Conservation (phyloP, 2,888 invertebrate genomes). For the Athripsodes cinereus region DNA sequence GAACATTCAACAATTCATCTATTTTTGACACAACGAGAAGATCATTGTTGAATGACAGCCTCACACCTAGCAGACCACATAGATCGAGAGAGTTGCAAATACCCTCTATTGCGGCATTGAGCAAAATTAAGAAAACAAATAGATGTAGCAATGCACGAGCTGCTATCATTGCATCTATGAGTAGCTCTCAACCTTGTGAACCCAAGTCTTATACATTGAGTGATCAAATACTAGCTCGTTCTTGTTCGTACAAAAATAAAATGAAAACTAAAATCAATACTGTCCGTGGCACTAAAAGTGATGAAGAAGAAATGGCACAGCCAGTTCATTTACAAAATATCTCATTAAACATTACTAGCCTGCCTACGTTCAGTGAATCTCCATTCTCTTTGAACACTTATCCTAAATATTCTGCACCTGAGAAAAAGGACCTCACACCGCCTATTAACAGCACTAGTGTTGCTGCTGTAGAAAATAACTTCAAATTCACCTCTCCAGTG, state of each 20-base stretch:
- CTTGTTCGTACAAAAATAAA: constrained; percentile 16
- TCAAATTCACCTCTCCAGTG: constrained; percentile 18
- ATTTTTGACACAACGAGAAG: constrained; percentile 23
- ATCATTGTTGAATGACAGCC: constrained; percentile 4
- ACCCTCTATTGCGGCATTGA: constrained; percentile 57
- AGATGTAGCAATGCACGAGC: constrained; percentile 16
- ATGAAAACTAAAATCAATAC: constrained; percentile 14
- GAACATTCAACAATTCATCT: constrained; percentile 30
- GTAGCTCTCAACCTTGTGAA: constrained; percentile 19
- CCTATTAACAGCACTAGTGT: not conserved
- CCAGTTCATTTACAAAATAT: constrained; percentile 19
- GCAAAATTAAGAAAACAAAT: constrained; percentile 49
- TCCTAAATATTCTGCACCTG: constrained; percentile 1
- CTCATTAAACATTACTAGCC: constrained; percentile 13
- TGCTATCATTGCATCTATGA: constrained; percentile 24
- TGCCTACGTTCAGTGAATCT: constrained; percentile 16
- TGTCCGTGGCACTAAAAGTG: constrained; percentile 4
- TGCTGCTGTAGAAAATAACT: constrained; percentile 4
- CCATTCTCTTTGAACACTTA: not conserved
- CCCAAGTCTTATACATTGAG: constrained; percentile 10
- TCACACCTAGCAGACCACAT: constrained; percentile 11
- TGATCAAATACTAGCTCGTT: not conserved
- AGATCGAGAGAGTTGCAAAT: constrained; percentile 48
- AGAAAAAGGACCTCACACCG: not conserved
- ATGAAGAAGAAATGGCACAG: constrained; percentile 16